phyloP scores from a whole-genome alignment of 2,888 invertebrate species.

The Calliphora vomitoria region DNA sequence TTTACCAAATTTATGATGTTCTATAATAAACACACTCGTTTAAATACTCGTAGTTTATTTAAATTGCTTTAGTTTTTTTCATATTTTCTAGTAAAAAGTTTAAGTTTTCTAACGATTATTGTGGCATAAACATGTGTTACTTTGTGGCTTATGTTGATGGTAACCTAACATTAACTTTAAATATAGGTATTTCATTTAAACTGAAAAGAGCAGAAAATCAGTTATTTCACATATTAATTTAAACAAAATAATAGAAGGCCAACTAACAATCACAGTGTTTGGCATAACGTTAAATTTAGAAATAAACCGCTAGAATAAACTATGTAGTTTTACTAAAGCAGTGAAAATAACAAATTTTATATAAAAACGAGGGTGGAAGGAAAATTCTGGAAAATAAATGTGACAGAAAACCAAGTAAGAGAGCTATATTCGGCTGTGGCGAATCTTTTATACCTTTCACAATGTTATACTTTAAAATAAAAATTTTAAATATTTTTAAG shows the following conservation, averaged over 20 bases:
- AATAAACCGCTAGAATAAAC: slow-evolving; percentile 71
- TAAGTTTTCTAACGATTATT: background rate
- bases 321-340: background rate
- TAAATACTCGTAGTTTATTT: background rate
- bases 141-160: background rate
- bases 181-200: slow-evolving; percentile 10
- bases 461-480: no score
- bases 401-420: no score
- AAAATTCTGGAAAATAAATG: background rate
- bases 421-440: no score
- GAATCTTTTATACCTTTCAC: no score
- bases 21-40: slow-evolving; percentile 43
- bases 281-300: slow-evolving; percentile 37
- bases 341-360: background rate
- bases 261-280: slow-evolving; percentile 33
- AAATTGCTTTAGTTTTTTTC: slow-evolving; percentile 9
- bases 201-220: background rate
- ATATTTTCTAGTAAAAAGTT: background rate
- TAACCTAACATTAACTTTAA: slow-evolving; percentile 24
- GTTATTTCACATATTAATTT: slow-evolving; percentile 57
- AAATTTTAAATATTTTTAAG: no score
- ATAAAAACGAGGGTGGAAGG: background rate
- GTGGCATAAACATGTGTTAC: slow-evolving; percentile 6
- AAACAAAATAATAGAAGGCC: slow-evolving; percentile 20
- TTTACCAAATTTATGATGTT: slow-evolving; percentile 56